phyloP scores from a whole-genome alignment of 2,797 vertebrate genomes.

The Cottoperca gobio region DNA sequence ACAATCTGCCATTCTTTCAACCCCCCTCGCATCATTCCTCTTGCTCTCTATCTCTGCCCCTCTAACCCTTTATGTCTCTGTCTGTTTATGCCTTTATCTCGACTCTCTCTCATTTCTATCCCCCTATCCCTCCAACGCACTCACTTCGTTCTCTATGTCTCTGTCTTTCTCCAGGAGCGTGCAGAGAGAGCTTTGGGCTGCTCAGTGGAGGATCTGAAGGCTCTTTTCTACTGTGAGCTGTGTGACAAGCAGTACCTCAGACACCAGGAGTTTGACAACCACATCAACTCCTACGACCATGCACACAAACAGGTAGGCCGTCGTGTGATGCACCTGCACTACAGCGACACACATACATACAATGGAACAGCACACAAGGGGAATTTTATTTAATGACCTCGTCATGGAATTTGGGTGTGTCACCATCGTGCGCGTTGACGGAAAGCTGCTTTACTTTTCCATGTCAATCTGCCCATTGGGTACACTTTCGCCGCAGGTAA shows the following conservation, averaged over 20 bases:
- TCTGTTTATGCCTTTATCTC: constrained; percentile 52
- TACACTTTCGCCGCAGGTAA: constrained; percentile 56
- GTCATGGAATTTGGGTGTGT: constrained; percentile 37
- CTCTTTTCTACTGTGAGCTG: constrained; percentile 97
- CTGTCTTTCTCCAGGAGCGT: constrained; percentile 86
- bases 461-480: constrained; percentile 43
- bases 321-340: constrained; percentile 38
- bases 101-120: constrained; percentile 56
- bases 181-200: constrained; percentile 91
- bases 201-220: constrained; percentile 92
- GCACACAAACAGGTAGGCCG: constrained; percentile 95
- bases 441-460: constrained; percentile 52
- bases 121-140: constrained; percentile 33
- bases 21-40: constrained; percentile 8
- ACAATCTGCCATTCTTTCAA: constrained; percentile 64
- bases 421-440: constrained; percentile 36
- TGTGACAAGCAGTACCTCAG: constrained; percentile 99
- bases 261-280: constrained; percentile 99
- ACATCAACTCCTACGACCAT: constrained; percentile 98
- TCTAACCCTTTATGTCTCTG: constrained; percentile 55
- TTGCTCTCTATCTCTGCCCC: constrained; percentile 33
- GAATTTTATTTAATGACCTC: constrained; percentile 27
- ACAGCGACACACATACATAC: constrained; percentile 18
- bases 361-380: constrained; percentile 3
- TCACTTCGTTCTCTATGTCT: constrained; percentile 49